Percentiles rank a stretch among this genome's conserved stretches.
Conservation (phyloP, 2,113 vertebrate species). For the Sakesphorus luctuosus region DNA sequence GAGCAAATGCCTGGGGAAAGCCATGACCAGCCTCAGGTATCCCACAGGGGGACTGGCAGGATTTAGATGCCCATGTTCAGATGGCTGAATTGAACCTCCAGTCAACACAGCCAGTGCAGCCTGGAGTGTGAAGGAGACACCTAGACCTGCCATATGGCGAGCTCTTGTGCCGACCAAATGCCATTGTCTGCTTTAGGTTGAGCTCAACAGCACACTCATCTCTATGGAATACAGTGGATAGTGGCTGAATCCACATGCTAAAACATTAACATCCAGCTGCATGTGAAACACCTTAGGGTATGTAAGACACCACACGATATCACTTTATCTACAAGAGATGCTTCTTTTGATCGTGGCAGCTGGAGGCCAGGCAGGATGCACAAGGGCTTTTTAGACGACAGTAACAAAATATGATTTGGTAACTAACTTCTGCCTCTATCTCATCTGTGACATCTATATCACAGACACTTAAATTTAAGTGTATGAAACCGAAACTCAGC, state of each 20-base stretch:
- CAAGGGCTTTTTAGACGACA: not conserved
- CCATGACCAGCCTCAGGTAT: not conserved
- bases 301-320: not conserved
- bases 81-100: not conserved
- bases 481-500: not conserved
- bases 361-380: not conserved
- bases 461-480: not conserved
- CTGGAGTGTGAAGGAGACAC: accelerated
- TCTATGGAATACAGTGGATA: not conserved
- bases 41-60: accelerated
- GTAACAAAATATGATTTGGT: not conserved
- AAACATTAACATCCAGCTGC: not conserved
- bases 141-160: accelerated
- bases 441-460: not conserved
- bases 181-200: not conserved
- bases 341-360: not conserved
- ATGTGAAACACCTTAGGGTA: not conserved
- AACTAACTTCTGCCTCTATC: not conserved
- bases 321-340: not conserved
- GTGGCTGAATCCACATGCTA: not conserved
- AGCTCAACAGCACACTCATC: not conserved
- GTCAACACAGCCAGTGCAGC: not conserved
- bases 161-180: not conserved
- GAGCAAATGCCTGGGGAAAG: not conserved
- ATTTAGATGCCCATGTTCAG: not conserved